Percentiles rank a stretch among this genome's conserved stretches.
These are phyloP conservation scores for Drosophila oshimai DNA, from an alignment of 1,140 invertebrate genomes.

Conservation along the genomic window DNA sequence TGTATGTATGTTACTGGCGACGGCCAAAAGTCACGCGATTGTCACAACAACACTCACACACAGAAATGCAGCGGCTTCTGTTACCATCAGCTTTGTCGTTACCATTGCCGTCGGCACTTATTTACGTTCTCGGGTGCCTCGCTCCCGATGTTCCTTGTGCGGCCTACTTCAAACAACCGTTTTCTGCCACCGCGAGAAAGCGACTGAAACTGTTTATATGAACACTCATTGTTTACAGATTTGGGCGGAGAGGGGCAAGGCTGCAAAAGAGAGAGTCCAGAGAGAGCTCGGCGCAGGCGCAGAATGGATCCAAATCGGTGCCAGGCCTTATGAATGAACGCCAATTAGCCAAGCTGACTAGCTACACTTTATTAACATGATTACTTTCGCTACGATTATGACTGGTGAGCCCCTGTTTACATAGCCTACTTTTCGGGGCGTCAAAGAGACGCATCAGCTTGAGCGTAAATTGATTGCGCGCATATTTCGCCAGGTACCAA, in stretches of 20 bases:
- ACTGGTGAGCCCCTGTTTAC: conserved; percentile 14
- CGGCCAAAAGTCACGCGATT: conserved; percentile 59
- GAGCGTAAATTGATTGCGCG: conserved; percentile 48
- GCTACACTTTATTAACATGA: conserved; percentile 48
- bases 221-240: not conserved
- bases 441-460: conserved; percentile 3
- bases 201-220: conserved; percentile 66
- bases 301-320: conserved; percentile 11
- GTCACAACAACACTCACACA: conserved; percentile 35
- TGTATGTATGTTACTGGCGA: not conserved
- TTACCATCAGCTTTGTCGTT: conserved; percentile 1
- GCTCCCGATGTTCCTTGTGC: not conserved
- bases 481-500: conserved; percentile 23
- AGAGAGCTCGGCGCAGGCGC: conserved; percentile 13
- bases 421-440: conserved; percentile 6
- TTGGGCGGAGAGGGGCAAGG: not conserved
- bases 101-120: conserved; percentile 18
- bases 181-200: conserved; percentile 14
- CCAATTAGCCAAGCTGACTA: conserved; percentile 51
- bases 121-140: conserved; percentile 2
- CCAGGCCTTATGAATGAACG: conserved; percentile 57
- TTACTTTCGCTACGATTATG: conserved; percentile 42
- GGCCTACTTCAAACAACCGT: conserved; percentile 12
- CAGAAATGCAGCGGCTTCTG: not conserved
- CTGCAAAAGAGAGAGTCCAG: not conserved